Percentiles rank a stretch among this genome's conserved stretches.
Evolutionary conservation across 2,888 invertebrate species (phyloP).

Genomic region (Galerucella pusilla): DNA sequence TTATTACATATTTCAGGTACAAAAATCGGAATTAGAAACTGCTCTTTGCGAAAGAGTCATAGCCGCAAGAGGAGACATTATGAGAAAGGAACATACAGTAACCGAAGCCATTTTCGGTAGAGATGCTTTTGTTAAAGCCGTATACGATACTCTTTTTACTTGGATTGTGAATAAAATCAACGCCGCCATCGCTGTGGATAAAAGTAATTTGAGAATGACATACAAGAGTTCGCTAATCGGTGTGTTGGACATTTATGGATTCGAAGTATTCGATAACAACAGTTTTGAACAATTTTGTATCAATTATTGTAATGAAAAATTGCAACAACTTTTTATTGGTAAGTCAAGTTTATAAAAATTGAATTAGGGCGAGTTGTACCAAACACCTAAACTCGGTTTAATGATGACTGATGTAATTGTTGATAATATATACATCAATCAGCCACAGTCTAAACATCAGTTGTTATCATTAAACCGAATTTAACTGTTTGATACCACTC

Average conservation of each 20-base stretch:
- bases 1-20: constrained; percentile 62
- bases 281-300: constrained; percentile 99
- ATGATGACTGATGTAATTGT: too few relatives aligned
- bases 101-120: constrained; percentile 88
- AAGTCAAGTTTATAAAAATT: constrained; percentile 49
- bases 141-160: constrained; percentile 93
- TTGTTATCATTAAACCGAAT: too few relatives aligned
- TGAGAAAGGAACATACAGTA: constrained; percentile 89
- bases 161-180: constrained; percentile 96
- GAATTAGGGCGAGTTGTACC: too few relatives aligned
- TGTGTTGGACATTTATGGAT: constrained; percentile 98
- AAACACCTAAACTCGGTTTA: too few relatives aligned
- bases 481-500: too few relatives aligned
- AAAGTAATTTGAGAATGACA: constrained; percentile 63
- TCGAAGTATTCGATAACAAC: constrained; percentile 97
- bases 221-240: constrained; percentile 88
- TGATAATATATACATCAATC: too few relatives aligned
- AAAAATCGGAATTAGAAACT: constrained; percentile 72
- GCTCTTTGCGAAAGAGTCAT: constrained; percentile 90
- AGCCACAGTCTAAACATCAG: too few relatives aligned
- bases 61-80: constrained; percentile 91
- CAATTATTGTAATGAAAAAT: constrained; percentile 98
- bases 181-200: constrained; percentile 84
- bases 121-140: constrained; percentile 94
- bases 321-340: constrained; percentile 97